A percentile compares a stretch with the other conserved stretches of the same genome.
Evolutionary conservation across 2,888 invertebrate species (phyloP).

Genomic region (Dexiosoma caninum): DNA sequence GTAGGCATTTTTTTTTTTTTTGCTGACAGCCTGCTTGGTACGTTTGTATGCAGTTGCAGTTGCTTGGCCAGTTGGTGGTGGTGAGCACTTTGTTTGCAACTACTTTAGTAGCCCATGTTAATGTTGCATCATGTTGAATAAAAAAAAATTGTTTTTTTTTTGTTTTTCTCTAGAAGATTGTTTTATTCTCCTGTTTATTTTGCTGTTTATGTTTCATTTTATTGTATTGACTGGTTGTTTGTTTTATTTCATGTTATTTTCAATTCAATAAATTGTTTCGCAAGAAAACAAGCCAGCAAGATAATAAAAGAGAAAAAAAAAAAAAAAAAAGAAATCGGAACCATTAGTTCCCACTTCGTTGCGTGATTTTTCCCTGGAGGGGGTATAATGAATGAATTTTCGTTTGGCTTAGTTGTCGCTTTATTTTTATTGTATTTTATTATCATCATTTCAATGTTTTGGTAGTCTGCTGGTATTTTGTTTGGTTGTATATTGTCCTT

Average conservation of each 20-base stretch:
- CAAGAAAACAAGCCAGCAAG: slow-evolving; percentile 31
- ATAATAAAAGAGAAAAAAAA: no score
- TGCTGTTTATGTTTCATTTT: slow-evolving; percentile 60
- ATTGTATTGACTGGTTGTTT: slow-evolving; percentile 63
- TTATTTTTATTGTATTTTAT: slow-evolving; percentile 32
- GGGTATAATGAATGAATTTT: slow-evolving; percentile 52
- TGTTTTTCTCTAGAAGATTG: slow-evolving; percentile 25
- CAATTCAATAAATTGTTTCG: slow-evolving; percentile 63
- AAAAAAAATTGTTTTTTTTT: slow-evolving; percentile 11
- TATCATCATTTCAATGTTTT: slow-evolving; percentile 55
- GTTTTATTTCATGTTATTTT: slow-evolving; percentile 64
- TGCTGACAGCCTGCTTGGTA: slow-evolving; percentile 13
- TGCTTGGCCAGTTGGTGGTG: slow-evolving; percentile 60
- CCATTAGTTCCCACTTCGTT: slow-evolving; percentile 19
- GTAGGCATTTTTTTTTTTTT: not conserved
- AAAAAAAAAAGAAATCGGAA: not conserved
- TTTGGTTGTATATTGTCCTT: slow-evolving; percentile 55
- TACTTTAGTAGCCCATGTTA: slow-evolving; percentile 63
- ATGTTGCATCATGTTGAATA: slow-evolving; percentile 60
- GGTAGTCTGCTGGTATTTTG: slow-evolving; percentile 59
- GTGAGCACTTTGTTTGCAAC: slow-evolving; percentile 63
- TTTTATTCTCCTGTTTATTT: slow-evolving; percentile 28
- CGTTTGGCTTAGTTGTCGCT: slow-evolving; percentile 18
- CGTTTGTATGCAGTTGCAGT: slow-evolving; percentile 28
- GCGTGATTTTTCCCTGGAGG: slow-evolving; percentile 15